A percentile compares a stretch with the other conserved stretches of the same genome.
Conservation (phyloP, 1,140 invertebrate genomes). For the Caenorhabditis latens region DNA sequence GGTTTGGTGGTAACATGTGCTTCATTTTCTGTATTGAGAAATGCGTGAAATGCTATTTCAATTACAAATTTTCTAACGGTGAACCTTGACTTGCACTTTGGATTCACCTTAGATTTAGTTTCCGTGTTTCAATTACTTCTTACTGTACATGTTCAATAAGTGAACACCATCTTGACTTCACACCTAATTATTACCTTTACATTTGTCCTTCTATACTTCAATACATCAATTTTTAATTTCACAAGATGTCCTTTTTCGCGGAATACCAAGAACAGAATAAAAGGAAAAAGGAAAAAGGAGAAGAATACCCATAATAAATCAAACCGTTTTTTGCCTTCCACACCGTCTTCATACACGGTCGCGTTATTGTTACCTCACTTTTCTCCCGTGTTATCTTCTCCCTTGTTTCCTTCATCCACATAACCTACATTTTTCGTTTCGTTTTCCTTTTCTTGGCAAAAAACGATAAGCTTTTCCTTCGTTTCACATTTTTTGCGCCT, state of each 20-base stretch:
- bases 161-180: not conserved
- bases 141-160: not conserved
- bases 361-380: conserved; percentile 32
- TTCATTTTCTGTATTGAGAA: no score
- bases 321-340: conserved; percentile 1
- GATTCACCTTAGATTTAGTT: not conserved
- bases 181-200: conserved; percentile 22
- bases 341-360: not conserved
- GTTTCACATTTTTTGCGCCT: not conserved
- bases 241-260: not conserved
- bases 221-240: not conserved
- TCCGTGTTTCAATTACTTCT: not conserved
- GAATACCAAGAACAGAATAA: not conserved
- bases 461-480: conserved; percentile 29
- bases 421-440: conserved; percentile 39
- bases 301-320: conserved; percentile 17
- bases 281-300: not conserved
- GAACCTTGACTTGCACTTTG: not conserved
- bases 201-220: not conserved
- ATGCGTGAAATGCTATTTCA: no score
- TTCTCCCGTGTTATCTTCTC: conserved; percentile 3
- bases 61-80: no score
- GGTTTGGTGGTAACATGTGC: no score
- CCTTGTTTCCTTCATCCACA: not conserved
- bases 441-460: not conserved